Evolutionary conservation across 2,888 invertebrate species (phyloP), one percentile per base, ranked within the genome.

Genomic region (Macrophya annulata): DNA sequence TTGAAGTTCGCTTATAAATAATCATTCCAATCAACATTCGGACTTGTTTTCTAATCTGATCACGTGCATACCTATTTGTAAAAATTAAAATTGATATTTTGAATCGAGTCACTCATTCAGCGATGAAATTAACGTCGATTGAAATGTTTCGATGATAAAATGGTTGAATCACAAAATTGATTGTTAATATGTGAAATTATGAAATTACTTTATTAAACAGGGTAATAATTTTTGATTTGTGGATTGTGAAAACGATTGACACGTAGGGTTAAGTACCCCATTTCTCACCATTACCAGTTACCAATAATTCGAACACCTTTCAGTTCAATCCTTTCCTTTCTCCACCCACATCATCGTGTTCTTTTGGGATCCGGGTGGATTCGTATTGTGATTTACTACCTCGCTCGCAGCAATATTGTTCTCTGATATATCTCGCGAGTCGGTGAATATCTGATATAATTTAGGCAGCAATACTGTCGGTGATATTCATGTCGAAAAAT

Each of bases 351-450:
- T 76, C 48, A 12, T 37, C 79, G 51, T 55, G 55, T 55, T 40
- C n/a, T 48, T 74, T n/a, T 62, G 79, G 15, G 37, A 9, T 37
- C n/a, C n/a, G 59, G 59, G 55, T 59, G 25, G 59, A 79, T 55
- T 79, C 48, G 31, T 31, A 40, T 59, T 25, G 51, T 17, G 79
- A 79, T 79, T 79, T 79, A 55, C 55, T 79, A 10, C 40, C 37
- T 79, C 37, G 55, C 51, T 40, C 40, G 8, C n/a, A 37, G 51
- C 79, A 79, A 79, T 79, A 79, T 79, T 79, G 79, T 59, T 59
- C 17, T 25, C 31, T 17, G 79, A 79, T 72, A 37, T 37, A 37
- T 37, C 37, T 79, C 79, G 31, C 48, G 76, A 76, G n/a, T 55
- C 79, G 37, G 10, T 55, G 79, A 79, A 55, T 79, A 17, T 55